Conservation (phyloP, 1,140 invertebrate species). For the Dendrolimus kikuchii region DNA sequence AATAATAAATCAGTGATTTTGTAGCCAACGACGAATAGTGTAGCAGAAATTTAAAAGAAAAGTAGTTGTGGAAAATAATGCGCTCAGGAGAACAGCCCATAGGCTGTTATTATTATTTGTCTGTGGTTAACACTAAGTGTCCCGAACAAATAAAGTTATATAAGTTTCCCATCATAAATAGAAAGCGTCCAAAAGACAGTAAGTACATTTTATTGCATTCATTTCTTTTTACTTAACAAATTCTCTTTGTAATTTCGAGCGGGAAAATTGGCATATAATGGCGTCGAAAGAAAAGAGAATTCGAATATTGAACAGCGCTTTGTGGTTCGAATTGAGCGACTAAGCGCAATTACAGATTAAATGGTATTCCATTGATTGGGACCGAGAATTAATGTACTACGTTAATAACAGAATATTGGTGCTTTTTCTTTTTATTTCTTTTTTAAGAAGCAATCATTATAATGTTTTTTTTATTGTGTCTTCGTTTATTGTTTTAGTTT, state of each 20-base stretch:
- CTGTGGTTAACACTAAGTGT: too few species aligned
- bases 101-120: too few species aligned
- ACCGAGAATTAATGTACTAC: not conserved
- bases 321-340: not conserved
- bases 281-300: constrained; percentile 10
- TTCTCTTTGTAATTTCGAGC: constrained; percentile 7
- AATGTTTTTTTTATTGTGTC: too few species aligned
- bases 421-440: too few species aligned
- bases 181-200: constrained; percentile 13
- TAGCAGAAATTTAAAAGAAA: too few species aligned
- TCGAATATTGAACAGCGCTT: constrained; percentile 3
- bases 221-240: constrained; percentile 11
- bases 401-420: not conserved
- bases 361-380: not conserved
- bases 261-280: constrained; percentile 17
- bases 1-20: too few species aligned
- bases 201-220: constrained; percentile 3
- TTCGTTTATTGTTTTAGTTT: too few species aligned
- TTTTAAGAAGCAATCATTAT: too few species aligned
- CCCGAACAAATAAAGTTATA: too few species aligned
- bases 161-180: constrained; percentile 16
- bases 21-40: too few species aligned
- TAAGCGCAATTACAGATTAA: not conserved
- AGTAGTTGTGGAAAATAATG: too few species aligned
- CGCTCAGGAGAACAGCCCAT: too few species aligned